A percentile compares a stretch with the other conserved stretches of the same genome.
Evolutionary conservation across 2,888 invertebrate species (phyloP).

Genomic region (Gymnosoma rotundatum): DNA sequence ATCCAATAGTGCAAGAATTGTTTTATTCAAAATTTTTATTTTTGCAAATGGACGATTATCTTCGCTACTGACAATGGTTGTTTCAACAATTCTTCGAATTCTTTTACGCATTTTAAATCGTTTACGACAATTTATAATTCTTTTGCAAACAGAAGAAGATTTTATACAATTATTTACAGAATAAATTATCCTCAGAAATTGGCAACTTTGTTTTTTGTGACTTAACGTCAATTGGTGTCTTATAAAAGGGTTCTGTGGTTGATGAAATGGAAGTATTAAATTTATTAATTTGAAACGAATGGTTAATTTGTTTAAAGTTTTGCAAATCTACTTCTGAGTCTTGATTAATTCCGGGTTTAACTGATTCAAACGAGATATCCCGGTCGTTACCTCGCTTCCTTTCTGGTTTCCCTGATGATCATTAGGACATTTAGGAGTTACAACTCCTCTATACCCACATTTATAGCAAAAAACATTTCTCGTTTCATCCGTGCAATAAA

Average conservation of each 20-base stretch:
- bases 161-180: too few relatives aligned
- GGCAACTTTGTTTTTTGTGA: too few relatives aligned
- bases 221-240: too few relatives aligned
- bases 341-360: background rate
- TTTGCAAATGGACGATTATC: slow-evolving; percentile 24
- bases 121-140: background rate
- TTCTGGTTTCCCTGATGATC: slow-evolving; percentile 37
- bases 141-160: too few relatives aligned
- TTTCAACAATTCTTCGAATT: background rate
- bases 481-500: slow-evolving; percentile 4
- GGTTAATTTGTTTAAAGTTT: too few relatives aligned
- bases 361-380: slow-evolving; percentile 27
- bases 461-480: slow-evolving; percentile 9
- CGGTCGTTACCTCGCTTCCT: slow-evolving; percentile 33
- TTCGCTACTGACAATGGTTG: slow-evolving; percentile 19
- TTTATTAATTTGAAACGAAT: too few relatives aligned
- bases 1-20: background rate
- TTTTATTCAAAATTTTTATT: background rate
- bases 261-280: too few relatives aligned
- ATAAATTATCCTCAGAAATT: too few relatives aligned
- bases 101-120: background rate
- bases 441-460: background rate
- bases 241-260: too few relatives aligned
- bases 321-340: too few relatives aligned
- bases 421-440: too few relatives aligned